Conservation (phyloP, 2,113 vertebrate genomes). For the Pleuronectes platessa region DNA sequence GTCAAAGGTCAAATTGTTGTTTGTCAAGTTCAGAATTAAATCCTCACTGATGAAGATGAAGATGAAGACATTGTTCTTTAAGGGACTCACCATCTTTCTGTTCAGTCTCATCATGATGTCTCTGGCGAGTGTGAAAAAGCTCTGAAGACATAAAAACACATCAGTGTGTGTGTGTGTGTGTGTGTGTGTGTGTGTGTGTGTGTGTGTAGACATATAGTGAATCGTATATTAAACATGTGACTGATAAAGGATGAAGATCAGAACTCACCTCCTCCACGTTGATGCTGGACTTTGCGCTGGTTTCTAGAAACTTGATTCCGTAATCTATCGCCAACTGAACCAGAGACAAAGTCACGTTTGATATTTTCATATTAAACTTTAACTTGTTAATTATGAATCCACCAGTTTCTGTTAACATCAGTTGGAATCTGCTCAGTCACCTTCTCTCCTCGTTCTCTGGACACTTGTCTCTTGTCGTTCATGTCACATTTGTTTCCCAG, state of each 20-base stretch:
- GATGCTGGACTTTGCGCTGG: conserved; percentile 95
- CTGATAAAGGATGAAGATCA: neutral
- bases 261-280: conserved; percentile 95
- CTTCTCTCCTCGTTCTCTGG: conserved; percentile 95
- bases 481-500: conserved; percentile 98
- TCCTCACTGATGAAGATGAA: neutral
- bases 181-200: too few relatives aligned
- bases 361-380: neutral
- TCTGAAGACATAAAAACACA: conserved; percentile 73
- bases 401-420: neutral
- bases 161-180: neutral
- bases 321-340: conserved; percentile 95
- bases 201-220: too few relatives aligned
- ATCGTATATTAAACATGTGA: too few relatives aligned
- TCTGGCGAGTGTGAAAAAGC: conserved; percentile 92
- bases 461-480: conserved; percentile 97
- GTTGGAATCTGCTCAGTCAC: conserved; percentile 59
- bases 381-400: neutral
- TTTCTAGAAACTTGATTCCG: conserved; percentile 97
- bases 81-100: conserved; percentile 93
- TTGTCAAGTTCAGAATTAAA: too few relatives aligned
- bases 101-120: conserved; percentile 97
- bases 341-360: neutral
- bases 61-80: neutral
- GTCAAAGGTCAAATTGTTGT: too few relatives aligned